phyloP scores from a whole-genome alignment of 2,113 vertebrate species.

The Sphaerodactylus townsendi region DNA sequence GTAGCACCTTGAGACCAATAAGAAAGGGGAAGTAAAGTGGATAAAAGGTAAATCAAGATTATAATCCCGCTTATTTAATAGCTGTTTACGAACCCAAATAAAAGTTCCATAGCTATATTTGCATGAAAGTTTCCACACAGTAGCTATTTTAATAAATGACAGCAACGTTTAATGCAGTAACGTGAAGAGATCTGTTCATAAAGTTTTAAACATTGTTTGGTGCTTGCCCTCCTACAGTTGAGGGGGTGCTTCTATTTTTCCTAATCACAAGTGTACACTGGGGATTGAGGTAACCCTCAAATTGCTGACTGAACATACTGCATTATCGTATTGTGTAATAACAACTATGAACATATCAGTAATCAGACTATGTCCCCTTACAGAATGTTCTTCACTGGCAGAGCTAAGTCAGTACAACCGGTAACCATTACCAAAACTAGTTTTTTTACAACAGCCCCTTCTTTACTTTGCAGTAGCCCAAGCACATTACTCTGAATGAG shows the following conservation, averaged over 20 bases:
- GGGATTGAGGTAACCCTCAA: too few relatives aligned
- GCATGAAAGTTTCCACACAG: background rate
- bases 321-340: too few relatives aligned
- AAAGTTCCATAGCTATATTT: background rate
- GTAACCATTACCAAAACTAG: background rate
- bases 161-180: too few relatives aligned
- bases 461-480: background rate
- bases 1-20: too few relatives aligned
- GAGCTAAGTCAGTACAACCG: background rate
- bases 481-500: too few relatives aligned
- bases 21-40: too few relatives aligned
- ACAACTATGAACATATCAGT: background rate
- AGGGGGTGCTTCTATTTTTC: too few relatives aligned
- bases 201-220: background rate
- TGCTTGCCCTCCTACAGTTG: too few relatives aligned
- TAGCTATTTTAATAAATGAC: background rate
- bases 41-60: too few relatives aligned
- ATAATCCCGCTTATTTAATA: too few relatives aligned
- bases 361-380: background rate
- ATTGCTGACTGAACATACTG: too few relatives aligned
- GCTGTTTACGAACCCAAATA: background rate
- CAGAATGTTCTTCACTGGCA: background rate
- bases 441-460: background rate
- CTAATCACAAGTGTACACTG: too few relatives aligned
- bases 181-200: background rate